These are phyloP conservation scores for Dynastes maya DNA, from an alignment of 2,888 invertebrate genomes.

Conservation along the genomic window DNA sequence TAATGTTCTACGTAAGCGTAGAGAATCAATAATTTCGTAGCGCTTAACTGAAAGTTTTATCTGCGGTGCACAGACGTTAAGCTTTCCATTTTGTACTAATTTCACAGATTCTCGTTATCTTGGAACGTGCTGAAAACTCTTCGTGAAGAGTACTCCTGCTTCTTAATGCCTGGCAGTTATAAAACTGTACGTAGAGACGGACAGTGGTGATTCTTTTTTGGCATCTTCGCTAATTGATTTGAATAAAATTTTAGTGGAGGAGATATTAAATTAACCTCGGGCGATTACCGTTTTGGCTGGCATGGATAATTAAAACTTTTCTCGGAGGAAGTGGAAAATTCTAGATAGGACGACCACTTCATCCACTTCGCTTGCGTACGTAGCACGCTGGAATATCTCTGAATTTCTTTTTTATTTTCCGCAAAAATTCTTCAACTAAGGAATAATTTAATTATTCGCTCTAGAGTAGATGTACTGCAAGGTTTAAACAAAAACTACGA, in stretches of 20 bases:
- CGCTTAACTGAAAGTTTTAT: slow-evolving; percentile 5
- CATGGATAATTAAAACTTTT: slow-evolving; percentile 45
- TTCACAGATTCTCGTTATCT: slow-evolving; percentile 35
- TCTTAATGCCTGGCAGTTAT: slow-evolving; percentile 39
- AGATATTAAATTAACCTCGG: slow-evolving; percentile 45
- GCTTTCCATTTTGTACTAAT: slow-evolving; percentile 11
- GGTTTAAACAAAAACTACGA: background rate
- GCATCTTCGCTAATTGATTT: slow-evolving; percentile 44
- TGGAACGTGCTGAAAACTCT: slow-evolving; percentile 35
- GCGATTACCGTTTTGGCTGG: slow-evolving; percentile 38
- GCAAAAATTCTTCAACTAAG: background rate
- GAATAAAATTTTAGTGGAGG: slow-evolving; percentile 45
- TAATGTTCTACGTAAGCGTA: too few species aligned
- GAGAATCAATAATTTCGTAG: too few species aligned
- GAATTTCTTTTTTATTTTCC: slow-evolving; percentile 11
- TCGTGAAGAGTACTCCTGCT: slow-evolving; percentile 1
- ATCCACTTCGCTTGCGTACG: slow-evolving; percentile 24
- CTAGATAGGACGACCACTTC: slow-evolving; percentile 35
- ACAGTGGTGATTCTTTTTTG: slow-evolving; percentile 36
- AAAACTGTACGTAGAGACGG: slow-evolving; percentile 17
- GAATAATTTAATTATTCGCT: slow-evolving; percentile 32
- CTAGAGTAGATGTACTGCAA: background rate
- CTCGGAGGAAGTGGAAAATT: slow-evolving; percentile 43
- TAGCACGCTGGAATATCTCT: slow-evolving; percentile 1
- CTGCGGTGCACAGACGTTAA: slow-evolving; percentile 8